A percentile compares a stretch with the other conserved stretches of the same genome.
Evolutionary conservation across 2,113 vertebrate species (phyloP).

Genomic region (Helogale parvula): DNA sequence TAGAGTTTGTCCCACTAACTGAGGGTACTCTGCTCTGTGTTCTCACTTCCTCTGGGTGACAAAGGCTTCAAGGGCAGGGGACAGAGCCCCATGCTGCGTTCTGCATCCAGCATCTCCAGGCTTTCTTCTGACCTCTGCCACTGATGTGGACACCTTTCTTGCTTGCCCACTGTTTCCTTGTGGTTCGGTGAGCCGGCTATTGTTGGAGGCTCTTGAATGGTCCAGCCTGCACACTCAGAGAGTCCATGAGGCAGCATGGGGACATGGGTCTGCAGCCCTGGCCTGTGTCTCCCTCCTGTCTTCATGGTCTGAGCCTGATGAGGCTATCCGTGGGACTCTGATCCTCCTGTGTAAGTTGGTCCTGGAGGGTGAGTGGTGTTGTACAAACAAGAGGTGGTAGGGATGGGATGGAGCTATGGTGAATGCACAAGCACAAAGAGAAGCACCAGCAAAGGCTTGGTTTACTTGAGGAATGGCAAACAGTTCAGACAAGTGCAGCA

Average conservation of each 20-base stretch:
- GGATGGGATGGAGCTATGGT: fast-evolving
- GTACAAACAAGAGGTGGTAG: background rate
- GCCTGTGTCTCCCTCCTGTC: too few relatives aligned
- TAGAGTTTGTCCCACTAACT: background rate
- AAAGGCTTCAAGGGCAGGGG: too few relatives aligned
- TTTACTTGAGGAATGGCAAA: background rate
- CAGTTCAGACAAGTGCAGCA: background rate
- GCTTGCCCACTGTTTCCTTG: background rate
- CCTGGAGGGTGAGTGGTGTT: background rate
- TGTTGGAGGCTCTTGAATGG: too few relatives aligned
- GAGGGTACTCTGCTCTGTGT: background rate
- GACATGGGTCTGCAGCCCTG: background rate
- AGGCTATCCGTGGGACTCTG: background rate
- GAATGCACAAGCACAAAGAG: background rate
- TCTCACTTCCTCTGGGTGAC: background rate
- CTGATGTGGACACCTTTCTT: background rate
- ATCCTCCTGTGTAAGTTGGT: background rate
- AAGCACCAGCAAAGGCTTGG: fast-evolving
- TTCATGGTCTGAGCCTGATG: background rate
- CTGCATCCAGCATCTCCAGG: background rate
- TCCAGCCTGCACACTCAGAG: background rate
- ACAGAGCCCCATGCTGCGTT: background rate
- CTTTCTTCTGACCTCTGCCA: background rate
- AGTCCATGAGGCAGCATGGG: background rate
- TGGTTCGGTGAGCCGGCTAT: background rate